Base-by-base conservation (phyloP, 2,113 vertebrate genomes). In the Orycteropus afer region DNA sequence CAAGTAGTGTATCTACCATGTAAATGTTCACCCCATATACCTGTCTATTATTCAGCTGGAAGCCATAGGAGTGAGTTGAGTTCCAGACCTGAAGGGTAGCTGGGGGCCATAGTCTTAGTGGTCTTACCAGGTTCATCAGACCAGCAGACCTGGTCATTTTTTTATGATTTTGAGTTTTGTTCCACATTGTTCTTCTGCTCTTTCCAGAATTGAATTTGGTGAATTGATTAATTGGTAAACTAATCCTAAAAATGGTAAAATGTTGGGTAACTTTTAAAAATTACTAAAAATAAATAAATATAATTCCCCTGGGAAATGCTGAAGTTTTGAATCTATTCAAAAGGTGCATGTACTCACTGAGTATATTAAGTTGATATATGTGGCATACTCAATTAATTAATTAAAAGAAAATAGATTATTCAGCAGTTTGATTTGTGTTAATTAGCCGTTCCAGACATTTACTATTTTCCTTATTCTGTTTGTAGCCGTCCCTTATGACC, bases 221-320 rank as follows among this genome's bases (percentile, higher is more conserved):
- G n/a, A 37, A 73, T 82, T 57, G 32, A 49, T 63, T 86, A 86
- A 81, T 67, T 88, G n/a, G 47, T 22, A 85, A 23, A 77, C 29
- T 92, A 77, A 87, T 85, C 32, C 59, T 95, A 49, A 93, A 86
- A 87, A 84, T 94, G n/a, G 49, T 76, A 73, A 73, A 14, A 42
- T 78, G 5, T 73, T 92, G 37, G n/a, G 18, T 95, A 11, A 81
- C 76, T 89, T 90, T 47, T 0, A 45, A 17, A 74, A 87, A 78
- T 49, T 27, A 79, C 25, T 51, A 89, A 29, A 55, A 22, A 49
- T n/a, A n/a, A n/a, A n/a, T n/a, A 81, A 91, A 55, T 14, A 81
- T 80, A 84, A 91, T 71, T 93, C 17, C 18, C 9, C 40, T 61
- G 22, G 86, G 67, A 94, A 89, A 86, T 82, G 53, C 74, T 86